A percentile compares a stretch with the other conserved stretches of the same genome.
Conservation (phyloP, 2,888 invertebrate species). For the Drosophila bunnanda region DNA sequence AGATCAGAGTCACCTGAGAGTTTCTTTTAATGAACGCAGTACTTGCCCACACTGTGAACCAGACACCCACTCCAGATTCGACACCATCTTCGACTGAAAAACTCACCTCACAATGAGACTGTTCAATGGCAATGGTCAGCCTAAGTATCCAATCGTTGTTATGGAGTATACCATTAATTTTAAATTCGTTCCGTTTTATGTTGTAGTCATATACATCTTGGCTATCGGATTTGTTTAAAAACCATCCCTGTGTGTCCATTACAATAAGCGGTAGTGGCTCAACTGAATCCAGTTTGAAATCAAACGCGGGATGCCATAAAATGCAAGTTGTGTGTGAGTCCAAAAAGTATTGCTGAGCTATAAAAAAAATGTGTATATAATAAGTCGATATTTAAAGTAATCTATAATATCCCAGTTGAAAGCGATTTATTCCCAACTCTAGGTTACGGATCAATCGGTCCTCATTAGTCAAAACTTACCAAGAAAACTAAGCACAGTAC, state of each 20-base stretch:
- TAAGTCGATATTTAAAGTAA: background rate
- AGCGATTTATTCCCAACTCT: background rate
- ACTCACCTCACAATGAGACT: constrained; percentile 68
- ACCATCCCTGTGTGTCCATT: constrained; percentile 54
- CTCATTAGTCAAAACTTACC: constrained; percentile 42
- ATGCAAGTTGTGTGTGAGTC: constrained; percentile 61
- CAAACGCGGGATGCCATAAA: constrained; percentile 60
- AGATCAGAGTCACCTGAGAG: constrained; percentile 11
- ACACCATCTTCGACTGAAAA: constrained; percentile 34
- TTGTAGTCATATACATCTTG: constrained; percentile 47
- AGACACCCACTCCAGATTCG: constrained; percentile 45
- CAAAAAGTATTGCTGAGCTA: constrained; percentile 57
- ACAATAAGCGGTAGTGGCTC: constrained; percentile 38
- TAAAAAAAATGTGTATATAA: background rate
- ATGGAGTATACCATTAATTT: constrained; percentile 23
- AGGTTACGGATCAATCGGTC: background rate
- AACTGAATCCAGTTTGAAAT: constrained; percentile 42
- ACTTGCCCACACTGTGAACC: constrained; percentile 53
- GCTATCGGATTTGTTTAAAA: background rate
- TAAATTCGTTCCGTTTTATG: constrained; percentile 44
- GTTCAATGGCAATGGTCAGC: constrained; percentile 64
- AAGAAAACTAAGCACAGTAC: constrained; percentile 59
- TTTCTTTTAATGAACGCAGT: constrained; percentile 9
- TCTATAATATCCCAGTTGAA: background rate
- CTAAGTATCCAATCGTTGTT: constrained; percentile 59